Conservation (phyloP, 2,888 invertebrate genomes). For the Gnatocerus cornutus region DNA sequence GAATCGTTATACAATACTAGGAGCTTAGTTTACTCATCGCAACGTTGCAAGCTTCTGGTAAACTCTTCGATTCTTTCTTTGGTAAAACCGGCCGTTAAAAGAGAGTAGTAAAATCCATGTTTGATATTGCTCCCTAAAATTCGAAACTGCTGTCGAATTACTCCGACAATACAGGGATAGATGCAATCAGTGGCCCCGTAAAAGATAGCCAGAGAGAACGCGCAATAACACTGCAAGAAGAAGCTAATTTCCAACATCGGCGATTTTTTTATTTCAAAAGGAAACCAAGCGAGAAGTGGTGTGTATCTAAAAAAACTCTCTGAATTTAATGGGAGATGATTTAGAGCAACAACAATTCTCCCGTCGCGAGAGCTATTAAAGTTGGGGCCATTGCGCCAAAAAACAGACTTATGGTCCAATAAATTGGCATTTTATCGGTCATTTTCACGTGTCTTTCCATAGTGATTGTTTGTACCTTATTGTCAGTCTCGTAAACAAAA, state of each 20-base stretch:
- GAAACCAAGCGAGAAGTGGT: constrained; percentile 11
- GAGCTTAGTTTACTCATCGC: neutral
- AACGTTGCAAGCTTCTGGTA: neutral
- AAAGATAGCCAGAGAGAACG: neutral
- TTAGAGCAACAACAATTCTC: neutral
- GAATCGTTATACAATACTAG: too few species aligned
- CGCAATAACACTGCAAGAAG: neutral
- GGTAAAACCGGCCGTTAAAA: neutral
- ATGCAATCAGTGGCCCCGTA: constrained; percentile 3
- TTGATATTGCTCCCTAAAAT: constrained; percentile 11
- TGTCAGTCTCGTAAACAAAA: constrained; percentile 1
- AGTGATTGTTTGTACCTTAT: neutral
- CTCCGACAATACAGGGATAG: constrained; percentile 5
- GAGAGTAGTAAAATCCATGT: constrained; percentile 11
- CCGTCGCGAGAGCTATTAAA: neutral
- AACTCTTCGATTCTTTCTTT: neutral
- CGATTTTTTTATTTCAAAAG: neutral
- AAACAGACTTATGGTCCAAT: neutral
- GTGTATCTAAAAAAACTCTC: neutral
- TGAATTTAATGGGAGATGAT: neutral
- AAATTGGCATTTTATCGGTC: neutral
- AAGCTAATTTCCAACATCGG: constrained; percentile 11
- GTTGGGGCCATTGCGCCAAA: neutral
- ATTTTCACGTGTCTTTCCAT: neutral
- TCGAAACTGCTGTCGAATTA: constrained; percentile 2